These are phyloP conservation scores for Corythoichthys intestinalis DNA, from an alignment of 2,113 vertebrate genomes.

Conservation along the genomic window DNA sequence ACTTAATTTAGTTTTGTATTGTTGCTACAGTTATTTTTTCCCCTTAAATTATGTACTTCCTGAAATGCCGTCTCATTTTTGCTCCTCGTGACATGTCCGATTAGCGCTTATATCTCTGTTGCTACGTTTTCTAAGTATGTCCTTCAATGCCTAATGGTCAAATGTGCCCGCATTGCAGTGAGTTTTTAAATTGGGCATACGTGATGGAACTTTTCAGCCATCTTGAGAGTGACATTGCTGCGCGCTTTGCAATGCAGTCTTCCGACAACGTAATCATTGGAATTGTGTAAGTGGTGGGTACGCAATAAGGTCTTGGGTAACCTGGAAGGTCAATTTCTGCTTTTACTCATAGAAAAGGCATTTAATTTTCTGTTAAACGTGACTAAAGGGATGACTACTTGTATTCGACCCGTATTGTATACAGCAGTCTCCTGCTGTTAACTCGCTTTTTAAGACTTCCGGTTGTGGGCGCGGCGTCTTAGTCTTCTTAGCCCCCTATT, in stretches of 20 bases:
- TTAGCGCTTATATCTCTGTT: too few relatives aligned
- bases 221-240: slow-evolving; percentile 4
- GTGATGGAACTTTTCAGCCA: slow-evolving; percentile 5
- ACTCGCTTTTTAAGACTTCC: slow-evolving; percentile 56
- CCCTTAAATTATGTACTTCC: neutral
- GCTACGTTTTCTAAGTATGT: neutral
- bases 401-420: neutral
- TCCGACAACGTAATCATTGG: neutral
- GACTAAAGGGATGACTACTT: neutral
- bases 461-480: slow-evolving; percentile 46
- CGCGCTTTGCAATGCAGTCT: neutral
- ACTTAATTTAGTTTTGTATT: too few relatives aligned
- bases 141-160: neutral
- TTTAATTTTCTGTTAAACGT: neutral
- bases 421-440: neutral
- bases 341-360: neutral
- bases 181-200: neutral
- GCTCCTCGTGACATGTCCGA: neutral
- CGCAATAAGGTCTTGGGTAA: neutral
- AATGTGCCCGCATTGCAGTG: neutral
- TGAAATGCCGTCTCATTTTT: neutral
- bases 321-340: neutral
- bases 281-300: too few relatives aligned
- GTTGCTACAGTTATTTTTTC: neutral
- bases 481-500: slow-evolving; percentile 34